These are phyloP conservation scores for Puffinus mauretanicus DNA, from an alignment of 2,113 vertebrate genomes.

Conservation along the genomic window DNA sequence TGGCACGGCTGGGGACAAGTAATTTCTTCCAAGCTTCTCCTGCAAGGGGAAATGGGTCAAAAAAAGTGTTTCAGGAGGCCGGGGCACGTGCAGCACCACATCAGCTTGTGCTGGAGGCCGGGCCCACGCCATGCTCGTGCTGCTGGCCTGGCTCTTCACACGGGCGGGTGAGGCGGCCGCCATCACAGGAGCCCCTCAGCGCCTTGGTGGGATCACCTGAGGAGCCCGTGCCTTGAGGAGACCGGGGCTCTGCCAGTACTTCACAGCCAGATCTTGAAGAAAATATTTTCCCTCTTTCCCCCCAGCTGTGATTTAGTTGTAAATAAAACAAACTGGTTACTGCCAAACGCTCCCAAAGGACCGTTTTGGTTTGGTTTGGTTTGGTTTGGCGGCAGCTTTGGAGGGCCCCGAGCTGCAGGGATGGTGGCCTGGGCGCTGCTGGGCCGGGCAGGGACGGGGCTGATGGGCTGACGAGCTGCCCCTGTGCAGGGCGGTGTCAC, in stretches of 20 bases:
- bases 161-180: rapidly evolving
- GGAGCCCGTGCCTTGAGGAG: not conserved
- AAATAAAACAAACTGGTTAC: not conserved
- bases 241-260: not conserved
- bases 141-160: not conserved
- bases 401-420: not conserved
- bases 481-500: not conserved
- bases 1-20: too few species aligned
- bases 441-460: not conserved
- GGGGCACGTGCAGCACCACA: rapidly evolving
- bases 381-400: not conserved
- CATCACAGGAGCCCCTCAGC: not conserved
- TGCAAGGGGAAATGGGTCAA: not conserved
- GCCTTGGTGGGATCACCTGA: too few species aligned
- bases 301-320: not conserved
- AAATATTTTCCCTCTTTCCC: not conserved
- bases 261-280: not conserved
- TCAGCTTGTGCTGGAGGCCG: not conserved
- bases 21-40: not conserved
- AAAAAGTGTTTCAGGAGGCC: not conserved
- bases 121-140: not conserved
- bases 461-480: not conserved
- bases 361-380: not conserved
- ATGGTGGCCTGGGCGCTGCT: not conserved
- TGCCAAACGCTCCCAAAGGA: not conserved